Conservation (phyloP, 1,140 invertebrate genomes). For the Sitodiplosis mosellana region DNA sequence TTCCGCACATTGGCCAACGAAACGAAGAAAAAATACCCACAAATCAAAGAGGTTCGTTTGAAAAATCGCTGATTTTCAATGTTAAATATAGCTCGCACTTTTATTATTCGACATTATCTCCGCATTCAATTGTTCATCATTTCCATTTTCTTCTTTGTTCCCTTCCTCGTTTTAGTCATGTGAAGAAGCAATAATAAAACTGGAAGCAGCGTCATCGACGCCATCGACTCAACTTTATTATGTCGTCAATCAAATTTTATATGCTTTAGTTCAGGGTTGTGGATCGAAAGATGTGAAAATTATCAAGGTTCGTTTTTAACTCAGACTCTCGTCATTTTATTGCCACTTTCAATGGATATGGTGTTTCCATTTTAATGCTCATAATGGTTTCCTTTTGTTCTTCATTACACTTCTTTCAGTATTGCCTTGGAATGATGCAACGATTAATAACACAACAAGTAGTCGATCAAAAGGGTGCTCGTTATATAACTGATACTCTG, state of each 20-base stretch:
- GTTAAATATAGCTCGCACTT: background rate
- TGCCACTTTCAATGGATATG: too few relatives aligned
- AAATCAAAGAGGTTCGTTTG: conserved; percentile 79
- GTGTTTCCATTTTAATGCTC: too few relatives aligned
- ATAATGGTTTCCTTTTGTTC: background rate
- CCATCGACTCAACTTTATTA: conserved; percentile 64
- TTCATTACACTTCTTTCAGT: conserved; percentile 30
- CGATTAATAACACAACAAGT: conserved; percentile 64
- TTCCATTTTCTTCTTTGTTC: background rate
- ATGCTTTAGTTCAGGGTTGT: conserved; percentile 94
- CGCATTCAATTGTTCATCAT: background rate
- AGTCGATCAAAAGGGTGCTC: conserved; percentile 73
- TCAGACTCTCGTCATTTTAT: too few relatives aligned
- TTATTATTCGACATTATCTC: background rate
- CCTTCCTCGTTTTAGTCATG: conserved; percentile 50
- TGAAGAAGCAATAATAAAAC: conserved; percentile 82
- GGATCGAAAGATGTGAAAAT: conserved; percentile 95
- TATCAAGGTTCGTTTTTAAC: conserved; percentile 49
- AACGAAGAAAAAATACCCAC: conserved; percentile 92
- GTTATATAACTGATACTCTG: conserved; percentile 80
- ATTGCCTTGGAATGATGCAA: conserved; percentile 81
- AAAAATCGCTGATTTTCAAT: background rate
- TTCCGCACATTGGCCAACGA: conserved; percentile 80
- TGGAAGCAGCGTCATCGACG: conserved; percentile 59
- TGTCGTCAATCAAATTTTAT: conserved; percentile 83